Conservation (phyloP, 2,113 vertebrate species). For the Corydoras maculifer region DNA sequence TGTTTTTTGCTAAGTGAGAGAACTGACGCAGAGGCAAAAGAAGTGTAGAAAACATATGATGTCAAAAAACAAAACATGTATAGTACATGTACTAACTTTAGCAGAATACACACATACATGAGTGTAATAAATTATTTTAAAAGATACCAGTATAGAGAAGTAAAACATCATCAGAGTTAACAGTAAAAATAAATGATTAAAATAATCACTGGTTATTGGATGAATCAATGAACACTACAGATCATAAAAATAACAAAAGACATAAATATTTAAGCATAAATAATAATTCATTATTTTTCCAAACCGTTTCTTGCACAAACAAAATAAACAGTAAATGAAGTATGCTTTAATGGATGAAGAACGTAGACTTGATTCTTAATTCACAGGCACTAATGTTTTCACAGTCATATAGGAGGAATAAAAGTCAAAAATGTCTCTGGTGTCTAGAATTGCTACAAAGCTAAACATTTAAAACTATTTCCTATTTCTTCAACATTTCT, state of each 20-base stretch:
- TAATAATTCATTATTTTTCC: no score
- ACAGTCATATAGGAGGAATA: conserved; percentile 79
- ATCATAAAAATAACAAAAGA: no score
- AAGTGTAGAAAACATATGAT: conserved; percentile 41
- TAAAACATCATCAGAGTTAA: neutral
- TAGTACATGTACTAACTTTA: conserved; percentile 32
- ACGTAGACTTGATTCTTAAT: conserved; percentile 67
- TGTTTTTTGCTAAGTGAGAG: conserved; percentile 76
- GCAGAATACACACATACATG: neutral
- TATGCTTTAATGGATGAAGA: conserved; percentile 52
- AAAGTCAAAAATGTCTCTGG: conserved; percentile 73
- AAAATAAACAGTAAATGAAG: neutral
- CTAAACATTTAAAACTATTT: conserved; percentile 78
- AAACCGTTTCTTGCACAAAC: no score
- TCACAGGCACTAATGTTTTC: conserved; percentile 82
- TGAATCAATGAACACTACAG: neutral
- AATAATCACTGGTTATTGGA: neutral
- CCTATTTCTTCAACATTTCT: conserved; percentile 75
- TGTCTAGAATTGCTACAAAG: conserved; percentile 74
- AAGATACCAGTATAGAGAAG: neutral
- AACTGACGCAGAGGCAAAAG: conserved; percentile 55
- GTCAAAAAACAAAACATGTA: conserved; percentile 37
- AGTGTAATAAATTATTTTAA: conserved; percentile 9
- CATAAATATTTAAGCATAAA: no score
- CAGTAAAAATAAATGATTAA: neutral